Evolutionary conservation across 2,888 invertebrate genomes (phyloP).

Genomic region (Archaeoteleia sp.): DNA sequence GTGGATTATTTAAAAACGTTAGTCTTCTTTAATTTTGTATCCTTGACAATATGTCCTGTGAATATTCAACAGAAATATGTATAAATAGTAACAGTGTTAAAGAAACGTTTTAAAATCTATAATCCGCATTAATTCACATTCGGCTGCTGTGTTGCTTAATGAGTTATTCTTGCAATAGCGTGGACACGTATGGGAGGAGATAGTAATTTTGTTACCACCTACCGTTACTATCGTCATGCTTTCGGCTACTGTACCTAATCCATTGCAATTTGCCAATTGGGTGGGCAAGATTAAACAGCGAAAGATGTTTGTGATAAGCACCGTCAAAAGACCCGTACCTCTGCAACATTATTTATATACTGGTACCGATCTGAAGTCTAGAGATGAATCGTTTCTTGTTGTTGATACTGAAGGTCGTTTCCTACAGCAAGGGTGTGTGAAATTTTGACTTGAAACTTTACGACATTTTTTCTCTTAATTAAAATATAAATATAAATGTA

Average conservation of each 20-base stretch:
- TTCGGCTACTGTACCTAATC: constrained; percentile 98
- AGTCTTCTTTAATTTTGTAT: no score
- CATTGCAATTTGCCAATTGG: constrained; percentile 96
- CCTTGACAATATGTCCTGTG: no score
- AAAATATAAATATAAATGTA: no score
- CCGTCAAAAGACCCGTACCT: constrained; percentile 94
- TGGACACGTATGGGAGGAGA: constrained; percentile 99
- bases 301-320: constrained; percentile 95
- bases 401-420: constrained; percentile 87
- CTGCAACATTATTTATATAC: constrained; percentile 95
- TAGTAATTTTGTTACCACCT: constrained; percentile 93
- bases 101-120: no score
- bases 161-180: constrained; percentile 76
- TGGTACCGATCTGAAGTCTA: constrained; percentile 84
- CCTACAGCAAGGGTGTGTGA: constrained; percentile 67
- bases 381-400: constrained; percentile 85
- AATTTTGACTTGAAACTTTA: neutral
- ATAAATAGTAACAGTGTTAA: no score
- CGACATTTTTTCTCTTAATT: no score
- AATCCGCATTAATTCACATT: no score
- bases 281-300: constrained; percentile 90
- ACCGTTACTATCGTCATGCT: constrained; percentile 97
- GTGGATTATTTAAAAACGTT: no score
- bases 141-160: no score
- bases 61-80: no score